Percentiles rank a stretch among this genome's conserved stretches.
phyloP scores from a whole-genome alignment of 2,888 invertebrate species.

The Campoletis raptor region DNA sequence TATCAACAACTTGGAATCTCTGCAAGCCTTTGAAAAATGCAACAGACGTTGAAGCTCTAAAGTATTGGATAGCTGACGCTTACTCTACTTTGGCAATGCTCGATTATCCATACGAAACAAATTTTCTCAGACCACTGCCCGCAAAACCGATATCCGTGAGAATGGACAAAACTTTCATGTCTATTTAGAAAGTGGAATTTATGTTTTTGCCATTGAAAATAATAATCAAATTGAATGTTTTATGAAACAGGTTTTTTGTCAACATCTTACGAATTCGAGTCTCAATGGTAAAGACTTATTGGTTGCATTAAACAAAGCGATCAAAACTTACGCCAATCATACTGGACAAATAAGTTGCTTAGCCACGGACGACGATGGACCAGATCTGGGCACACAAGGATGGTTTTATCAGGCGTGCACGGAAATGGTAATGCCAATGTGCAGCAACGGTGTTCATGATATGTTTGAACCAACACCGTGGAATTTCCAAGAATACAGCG shows the following conservation, averaged over 20 bases:
- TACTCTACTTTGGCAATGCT: constrained; percentile 96
- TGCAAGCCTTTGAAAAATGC: constrained; percentile 89
- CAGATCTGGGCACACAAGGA: constrained; percentile 88
- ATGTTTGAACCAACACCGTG: constrained; percentile 94
- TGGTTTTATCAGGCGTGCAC: constrained; percentile 97
- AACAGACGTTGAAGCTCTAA: constrained; percentile 86
- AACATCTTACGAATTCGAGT: constrained; percentile 81
- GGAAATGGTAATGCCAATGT: constrained; percentile 99
- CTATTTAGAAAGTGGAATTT: background rate
- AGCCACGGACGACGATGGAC: constrained; percentile 87
- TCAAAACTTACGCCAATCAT: constrained; percentile 93
- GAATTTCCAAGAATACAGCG: constrained; percentile 89
- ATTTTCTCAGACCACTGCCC: constrained; percentile 93
- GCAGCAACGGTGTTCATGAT: constrained; percentile 90
- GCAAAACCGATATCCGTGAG: constrained; percentile 91
- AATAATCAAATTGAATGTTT: background rate
- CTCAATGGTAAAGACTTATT: constrained; percentile 76
- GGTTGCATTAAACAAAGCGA: constrained; percentile 88
- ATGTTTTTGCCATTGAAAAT: background rate
- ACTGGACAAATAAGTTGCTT: constrained; percentile 91
- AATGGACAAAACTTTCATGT: constrained; percentile 9
- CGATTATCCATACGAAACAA: constrained; percentile 96
- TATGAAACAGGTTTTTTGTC: constrained; percentile 86
- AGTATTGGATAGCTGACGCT: constrained; percentile 90
- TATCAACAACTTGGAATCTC: constrained; percentile 91